Conservation (phyloP, 2,888 invertebrate genomes). For the Metopia argyrocephala region DNA sequence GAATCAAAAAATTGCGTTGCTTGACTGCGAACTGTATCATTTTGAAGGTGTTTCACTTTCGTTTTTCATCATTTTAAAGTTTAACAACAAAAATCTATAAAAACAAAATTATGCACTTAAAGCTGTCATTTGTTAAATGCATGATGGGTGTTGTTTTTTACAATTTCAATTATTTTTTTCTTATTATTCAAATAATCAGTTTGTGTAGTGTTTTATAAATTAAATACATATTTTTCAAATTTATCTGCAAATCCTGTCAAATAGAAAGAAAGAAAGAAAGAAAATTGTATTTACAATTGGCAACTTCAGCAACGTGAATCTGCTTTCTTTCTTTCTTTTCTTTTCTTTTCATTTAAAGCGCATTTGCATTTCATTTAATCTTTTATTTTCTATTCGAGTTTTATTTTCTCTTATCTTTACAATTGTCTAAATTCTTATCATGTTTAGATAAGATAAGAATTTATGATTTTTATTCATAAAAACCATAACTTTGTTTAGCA, state of each 20-base stretch:
- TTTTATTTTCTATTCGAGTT: neutral
- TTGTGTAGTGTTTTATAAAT: slow-evolving; percentile 54
- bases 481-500: neutral
- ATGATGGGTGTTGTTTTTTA: neutral
- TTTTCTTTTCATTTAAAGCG: neutral
- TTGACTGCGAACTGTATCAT: slow-evolving; percentile 7
- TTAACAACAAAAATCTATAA: slow-evolving; percentile 38
- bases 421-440: neutral
- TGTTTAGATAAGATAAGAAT: neutral
- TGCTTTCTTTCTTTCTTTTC: neutral
- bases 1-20: slow-evolving; percentile 31
- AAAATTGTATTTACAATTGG: no score
- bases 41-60: slow-evolving; percentile 73
- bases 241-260: no score
- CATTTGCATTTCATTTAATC: neutral
- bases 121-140: slow-evolving; percentile 38
- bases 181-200: slow-evolving; percentile 41
- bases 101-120: slow-evolving; percentile 44
- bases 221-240: slow-evolving; percentile 16
- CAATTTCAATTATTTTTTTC: slow-evolving; percentile 2
- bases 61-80: slow-evolving; percentile 68
- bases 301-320: no score
- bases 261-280: no score
- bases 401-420: neutral
- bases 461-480: neutral